Percentiles rank a stretch among this genome's conserved stretches.
Evolutionary conservation across 2,888 invertebrate genomes (phyloP).

Genomic region (Macaria liturata): DNA sequence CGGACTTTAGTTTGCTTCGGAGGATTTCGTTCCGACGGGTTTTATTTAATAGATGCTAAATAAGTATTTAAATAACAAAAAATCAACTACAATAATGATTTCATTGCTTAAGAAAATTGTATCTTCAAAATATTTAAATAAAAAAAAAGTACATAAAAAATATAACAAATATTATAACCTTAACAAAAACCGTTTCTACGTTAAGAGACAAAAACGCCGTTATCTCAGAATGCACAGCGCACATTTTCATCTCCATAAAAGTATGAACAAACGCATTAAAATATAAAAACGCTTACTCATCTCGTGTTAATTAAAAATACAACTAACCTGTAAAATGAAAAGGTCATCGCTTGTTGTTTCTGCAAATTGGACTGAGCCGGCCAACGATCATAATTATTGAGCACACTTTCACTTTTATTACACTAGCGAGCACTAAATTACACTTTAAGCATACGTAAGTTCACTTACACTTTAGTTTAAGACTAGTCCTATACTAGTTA

Average conservation of each 20-base stretch:
- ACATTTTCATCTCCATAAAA: conserved; percentile 35
- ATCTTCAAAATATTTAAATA: too few species aligned
- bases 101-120: too few species aligned
- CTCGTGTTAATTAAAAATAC: conserved; percentile 66
- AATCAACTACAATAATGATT: too few species aligned
- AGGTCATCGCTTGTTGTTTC: conserved; percentile 69
- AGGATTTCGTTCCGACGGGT: too few species aligned
- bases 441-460: conserved; percentile 39
- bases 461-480: conserved; percentile 40
- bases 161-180: too few species aligned
- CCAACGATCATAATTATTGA: conserved; percentile 49
- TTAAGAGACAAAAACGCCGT: neutral
- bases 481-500: conserved; percentile 15
- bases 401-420: conserved; percentile 50
- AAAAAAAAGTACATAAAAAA: too few species aligned
- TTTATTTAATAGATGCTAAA: too few species aligned
- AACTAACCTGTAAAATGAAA: conserved; percentile 74
- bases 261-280: conserved; percentile 15
- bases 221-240: neutral
- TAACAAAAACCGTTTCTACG: too few species aligned
- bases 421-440: conserved; percentile 48
- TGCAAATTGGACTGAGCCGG: conserved; percentile 55
- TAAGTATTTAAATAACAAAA: too few species aligned
- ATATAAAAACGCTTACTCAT: conserved; percentile 38
- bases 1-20: neutral